Conservation (phyloP, 2,888 invertebrate species). For the Pseudolycoriella hygida region DNA sequence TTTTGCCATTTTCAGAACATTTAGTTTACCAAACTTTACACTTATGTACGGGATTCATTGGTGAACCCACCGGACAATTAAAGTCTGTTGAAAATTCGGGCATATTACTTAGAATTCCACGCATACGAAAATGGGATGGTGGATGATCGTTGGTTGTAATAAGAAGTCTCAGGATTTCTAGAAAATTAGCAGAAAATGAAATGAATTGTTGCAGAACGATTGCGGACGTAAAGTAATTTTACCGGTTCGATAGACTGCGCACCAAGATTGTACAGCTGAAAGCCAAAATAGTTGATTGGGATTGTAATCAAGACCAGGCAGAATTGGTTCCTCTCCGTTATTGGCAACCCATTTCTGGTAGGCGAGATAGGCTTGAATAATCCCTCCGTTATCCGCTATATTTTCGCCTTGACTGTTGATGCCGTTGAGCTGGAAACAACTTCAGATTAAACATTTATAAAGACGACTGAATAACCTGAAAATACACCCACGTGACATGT, state of each 20-base stretch:
- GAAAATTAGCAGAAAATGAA: slow-evolving; percentile 1
- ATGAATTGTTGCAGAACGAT: too few species aligned
- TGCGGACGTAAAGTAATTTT: not conserved
- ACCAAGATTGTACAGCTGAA: slow-evolving; percentile 76
- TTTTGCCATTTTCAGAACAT: too few species aligned
- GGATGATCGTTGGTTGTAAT: slow-evolving; percentile 70
- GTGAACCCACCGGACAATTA: slow-evolving; percentile 66
- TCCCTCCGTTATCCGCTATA: slow-evolving; percentile 87
- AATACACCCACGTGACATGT: too few species aligned
- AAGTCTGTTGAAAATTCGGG: slow-evolving; percentile 79
- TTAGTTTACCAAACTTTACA: slow-evolving; percentile 71
- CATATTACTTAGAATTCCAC: slow-evolving; percentile 87
- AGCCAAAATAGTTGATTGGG: slow-evolving; percentile 67
- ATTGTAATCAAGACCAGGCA: slow-evolving; percentile 55
- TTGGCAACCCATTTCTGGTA: slow-evolving; percentile 56
- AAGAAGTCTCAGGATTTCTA: slow-evolving; percentile 54
- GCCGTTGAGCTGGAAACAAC: slow-evolving; percentile 70
- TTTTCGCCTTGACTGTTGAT: slow-evolving; percentile 87
- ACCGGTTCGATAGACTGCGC: slow-evolving; percentile 54
- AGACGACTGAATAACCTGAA: too few species aligned
- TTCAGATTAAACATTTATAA: too few species aligned
- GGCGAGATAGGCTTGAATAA: slow-evolving; percentile 77
- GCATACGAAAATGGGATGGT: slow-evolving; percentile 63
- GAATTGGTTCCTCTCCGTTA: slow-evolving; percentile 42
- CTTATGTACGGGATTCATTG: slow-evolving; percentile 85